phyloP scores from a whole-genome alignment of 2,888 invertebrate species.

The Byasa hedistus region DNA sequence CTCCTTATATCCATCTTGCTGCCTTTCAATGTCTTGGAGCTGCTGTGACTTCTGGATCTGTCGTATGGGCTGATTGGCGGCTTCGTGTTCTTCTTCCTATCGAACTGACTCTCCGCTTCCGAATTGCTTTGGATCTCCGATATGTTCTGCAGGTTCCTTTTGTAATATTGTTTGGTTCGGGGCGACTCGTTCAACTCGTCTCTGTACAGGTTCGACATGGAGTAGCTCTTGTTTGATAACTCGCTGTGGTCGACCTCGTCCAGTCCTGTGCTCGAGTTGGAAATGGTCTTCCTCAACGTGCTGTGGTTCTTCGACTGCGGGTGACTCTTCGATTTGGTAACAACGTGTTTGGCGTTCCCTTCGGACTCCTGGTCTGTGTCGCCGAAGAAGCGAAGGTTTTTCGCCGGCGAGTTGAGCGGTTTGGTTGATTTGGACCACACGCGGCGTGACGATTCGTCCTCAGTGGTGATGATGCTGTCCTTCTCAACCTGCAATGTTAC shows the following conservation, averaged over 20 bases:
- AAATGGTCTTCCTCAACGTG: constrained; percentile 65
- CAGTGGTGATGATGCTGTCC: constrained; percentile 76
- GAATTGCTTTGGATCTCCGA: constrained; percentile 76
- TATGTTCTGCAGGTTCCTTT: constrained; percentile 80
- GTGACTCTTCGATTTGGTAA: constrained; percentile 56
- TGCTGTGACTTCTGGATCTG: constrained; percentile 69
- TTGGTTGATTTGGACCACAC: constrained; percentile 57
- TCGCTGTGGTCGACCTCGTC: constrained; percentile 68
- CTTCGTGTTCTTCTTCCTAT: constrained; percentile 54
- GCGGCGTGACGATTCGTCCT: constrained; percentile 76
- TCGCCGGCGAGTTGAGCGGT: constrained; percentile 74
- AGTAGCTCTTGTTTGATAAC: constrained; percentile 66
- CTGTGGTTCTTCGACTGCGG: constrained; percentile 51
- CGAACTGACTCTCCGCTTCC: constrained; percentile 65
- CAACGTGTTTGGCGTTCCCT: constrained; percentile 66
- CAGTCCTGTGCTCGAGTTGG: constrained; percentile 68
- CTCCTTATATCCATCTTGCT: constrained; percentile 51
- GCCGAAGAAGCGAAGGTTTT: constrained; percentile 90
- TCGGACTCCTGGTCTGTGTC: constrained; percentile 90
- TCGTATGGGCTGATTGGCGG: constrained; percentile 73
- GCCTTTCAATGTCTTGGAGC: constrained; percentile 67
- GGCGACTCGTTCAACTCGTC: constrained; percentile 61
- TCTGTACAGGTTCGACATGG: constrained; percentile 64
- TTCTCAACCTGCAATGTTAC: constrained; percentile 60
- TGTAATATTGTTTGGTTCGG: constrained; percentile 58